Evolutionary conservation across 2,888 invertebrate species (phyloP), one percentile per base, ranked within the genome.

Genomic region (Temnothorax ravouxi): DNA sequence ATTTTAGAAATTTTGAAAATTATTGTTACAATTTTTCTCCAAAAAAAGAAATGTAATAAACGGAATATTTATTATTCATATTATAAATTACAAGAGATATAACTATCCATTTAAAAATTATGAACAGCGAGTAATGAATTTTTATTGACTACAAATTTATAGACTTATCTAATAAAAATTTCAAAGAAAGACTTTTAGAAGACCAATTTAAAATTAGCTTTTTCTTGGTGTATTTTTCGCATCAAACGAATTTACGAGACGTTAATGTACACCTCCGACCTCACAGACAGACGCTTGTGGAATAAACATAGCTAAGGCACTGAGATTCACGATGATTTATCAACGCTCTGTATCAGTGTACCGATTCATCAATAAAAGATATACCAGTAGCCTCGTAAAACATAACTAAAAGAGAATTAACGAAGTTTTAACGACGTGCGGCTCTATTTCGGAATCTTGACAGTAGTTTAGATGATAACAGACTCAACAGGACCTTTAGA

Each of bases 291-390:
- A 59, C 13, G 34, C 25, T 80, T 59, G 41, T 59, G 13, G 59
- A 61, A 34, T 72, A 80, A 79, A 79, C 47, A 71, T 72, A 25
- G n/a, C 69, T 15, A 69, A 69, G 29, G 4, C 8, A 25, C 38
- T 34, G 34, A 64, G 18, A 21, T 38, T 72, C 79, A 34, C 44
- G 18, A 25, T 80, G 79, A 80, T 80, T 80, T 72, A 80, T 80
- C 47, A 38, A 41, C 25, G 38, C 21, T 59, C 61, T 18, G 47
- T 34, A 44, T 13, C n/a, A 38, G 25, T 76, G 18, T 41, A 38
- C 56, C 34, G 72, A 79, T 79, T 72, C 79, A 34, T 52, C 47
- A 38, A 59, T 80, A 61, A 79, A 79, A 80, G 59, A 6, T 18
- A 6, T 18, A 72, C 25, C 72, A 47, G 79, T 38, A 80, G 47